Percentiles rank a stretch among this genome's conserved stretches.
These are phyloP conservation scores for Caranx melampygus DNA, from an alignment of 2,113 vertebrate genomes.

Conservation along the genomic window DNA sequence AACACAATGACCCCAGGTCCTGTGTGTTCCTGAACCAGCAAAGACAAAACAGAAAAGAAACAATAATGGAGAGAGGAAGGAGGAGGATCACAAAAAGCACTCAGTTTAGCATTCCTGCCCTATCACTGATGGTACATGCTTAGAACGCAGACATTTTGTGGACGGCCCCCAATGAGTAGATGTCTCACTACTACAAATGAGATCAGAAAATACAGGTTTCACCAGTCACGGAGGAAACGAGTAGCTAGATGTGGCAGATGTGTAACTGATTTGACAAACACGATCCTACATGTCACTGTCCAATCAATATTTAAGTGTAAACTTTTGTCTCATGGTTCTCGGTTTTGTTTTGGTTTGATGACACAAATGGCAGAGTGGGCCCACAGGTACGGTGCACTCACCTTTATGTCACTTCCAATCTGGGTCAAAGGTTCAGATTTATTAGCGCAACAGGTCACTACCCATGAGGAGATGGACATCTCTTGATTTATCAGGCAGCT, in stretches of 20 bases:
- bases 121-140: slow-evolving; percentile 18
- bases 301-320: slow-evolving; percentile 17
- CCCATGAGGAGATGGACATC: slow-evolving; percentile 47
- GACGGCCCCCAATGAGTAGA: neutral
- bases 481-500: slow-evolving; percentile 14
- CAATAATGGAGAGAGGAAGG: slow-evolving; percentile 21
- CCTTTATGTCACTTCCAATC: slow-evolving; percentile 78
- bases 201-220: no score
- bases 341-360: slow-evolving; percentile 36
- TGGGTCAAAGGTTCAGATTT: slow-evolving; percentile 54
- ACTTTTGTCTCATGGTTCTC: slow-evolving; percentile 21
- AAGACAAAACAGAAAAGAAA: slow-evolving; percentile 39
- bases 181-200: no score
- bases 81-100: slow-evolving; percentile 28
- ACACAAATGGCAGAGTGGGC: slow-evolving; percentile 67
- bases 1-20: slow-evolving; percentile 58
- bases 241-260: no score
- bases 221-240: neutral
- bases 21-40: slow-evolving; percentile 57
- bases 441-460: slow-evolving; percentile 56
- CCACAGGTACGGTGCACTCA: slow-evolving; percentile 69
- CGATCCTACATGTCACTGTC: neutral
- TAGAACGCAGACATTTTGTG: slow-evolving; percentile 22
- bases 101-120: neutral
- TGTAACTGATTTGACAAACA: neutral